Evolutionary conservation across 37 sponge, comb jelly and placozoan species (phyloP).

Genomic region (Bolinopsis microptera): DNA sequence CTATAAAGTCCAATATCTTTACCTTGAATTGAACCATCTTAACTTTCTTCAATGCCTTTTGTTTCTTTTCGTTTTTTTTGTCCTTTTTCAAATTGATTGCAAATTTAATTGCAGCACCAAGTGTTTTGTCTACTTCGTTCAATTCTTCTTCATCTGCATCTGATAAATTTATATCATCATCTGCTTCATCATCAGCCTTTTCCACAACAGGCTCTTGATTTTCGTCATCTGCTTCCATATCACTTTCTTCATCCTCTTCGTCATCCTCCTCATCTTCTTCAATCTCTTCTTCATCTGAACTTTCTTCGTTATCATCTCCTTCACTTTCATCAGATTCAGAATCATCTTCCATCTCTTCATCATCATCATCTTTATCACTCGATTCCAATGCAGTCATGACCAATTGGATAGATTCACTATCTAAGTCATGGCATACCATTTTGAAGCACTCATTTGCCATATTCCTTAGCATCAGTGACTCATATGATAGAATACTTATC

Average conservation of each 20-base stretch:
- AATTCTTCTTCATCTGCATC: constrained; percentile 63
- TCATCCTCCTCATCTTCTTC: constrained; percentile 29
- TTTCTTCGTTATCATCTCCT: neutral
- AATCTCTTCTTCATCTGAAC: neutral
- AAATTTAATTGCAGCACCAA: neutral
- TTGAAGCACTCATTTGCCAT: neutral
- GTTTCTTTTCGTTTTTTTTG: neutral
- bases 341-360: neutral
- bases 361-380: constrained; percentile 5
- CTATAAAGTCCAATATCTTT: constrained; percentile 41
- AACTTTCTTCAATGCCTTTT: constrained; percentile 41
- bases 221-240: neutral
- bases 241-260: neutral
- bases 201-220: neutral
- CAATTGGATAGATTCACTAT: neutral
- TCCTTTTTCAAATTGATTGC: neutral
- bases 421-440: neutral
- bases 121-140: neutral
- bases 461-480: constrained; percentile 18
- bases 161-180: constrained; percentile 24
- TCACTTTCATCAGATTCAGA: neutral
- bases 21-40: constrained; percentile 51
- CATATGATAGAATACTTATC: constrained; percentile 62
- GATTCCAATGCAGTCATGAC: constrained; percentile 14
- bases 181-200: neutral